phyloP scores from a whole-genome alignment of 2,113 vertebrate genomes.

The Hypanus sabinus region DNA sequence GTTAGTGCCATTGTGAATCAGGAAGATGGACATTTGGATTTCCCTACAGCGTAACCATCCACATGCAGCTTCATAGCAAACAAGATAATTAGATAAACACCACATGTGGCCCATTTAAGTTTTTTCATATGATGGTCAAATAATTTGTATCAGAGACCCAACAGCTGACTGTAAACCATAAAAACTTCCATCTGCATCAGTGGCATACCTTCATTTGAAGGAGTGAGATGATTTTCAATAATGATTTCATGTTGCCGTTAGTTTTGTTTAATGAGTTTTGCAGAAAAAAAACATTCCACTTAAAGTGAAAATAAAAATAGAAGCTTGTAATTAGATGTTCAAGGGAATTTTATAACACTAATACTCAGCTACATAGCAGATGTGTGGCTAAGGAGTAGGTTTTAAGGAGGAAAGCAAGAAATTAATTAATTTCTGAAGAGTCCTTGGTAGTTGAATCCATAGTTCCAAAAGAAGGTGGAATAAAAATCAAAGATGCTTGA shows the following conservation, averaged over 20 bases:
- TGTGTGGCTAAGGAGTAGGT: too few relatives aligned
- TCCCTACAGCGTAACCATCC: background rate
- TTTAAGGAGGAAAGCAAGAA: too few relatives aligned
- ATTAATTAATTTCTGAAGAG: too few relatives aligned
- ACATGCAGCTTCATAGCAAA: background rate
- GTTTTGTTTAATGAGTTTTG: background rate
- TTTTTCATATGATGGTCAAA: background rate
- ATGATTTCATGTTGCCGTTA: too few relatives aligned
- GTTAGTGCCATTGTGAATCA: background rate
- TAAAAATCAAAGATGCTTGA: too few relatives aligned
- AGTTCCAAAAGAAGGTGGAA: too few relatives aligned
- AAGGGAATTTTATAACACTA: too few relatives aligned
- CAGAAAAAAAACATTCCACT: background rate
- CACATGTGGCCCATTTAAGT: too few relatives aligned
- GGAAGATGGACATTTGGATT: background rate
- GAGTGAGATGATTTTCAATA: background rate
- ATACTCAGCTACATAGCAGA: too few relatives aligned
- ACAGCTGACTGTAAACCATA: background rate
- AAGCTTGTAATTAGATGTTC: too few relatives aligned
- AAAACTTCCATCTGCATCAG: background rate
- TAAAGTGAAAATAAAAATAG: background rate
- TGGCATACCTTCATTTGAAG: background rate
- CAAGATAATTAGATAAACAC: background rate
- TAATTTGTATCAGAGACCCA: background rate
- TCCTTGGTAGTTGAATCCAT: too few relatives aligned